These are phyloP conservation scores for Myodes glareolus DNA, from an alignment of 2,113 vertebrate species.

Conservation along the genomic window DNA sequence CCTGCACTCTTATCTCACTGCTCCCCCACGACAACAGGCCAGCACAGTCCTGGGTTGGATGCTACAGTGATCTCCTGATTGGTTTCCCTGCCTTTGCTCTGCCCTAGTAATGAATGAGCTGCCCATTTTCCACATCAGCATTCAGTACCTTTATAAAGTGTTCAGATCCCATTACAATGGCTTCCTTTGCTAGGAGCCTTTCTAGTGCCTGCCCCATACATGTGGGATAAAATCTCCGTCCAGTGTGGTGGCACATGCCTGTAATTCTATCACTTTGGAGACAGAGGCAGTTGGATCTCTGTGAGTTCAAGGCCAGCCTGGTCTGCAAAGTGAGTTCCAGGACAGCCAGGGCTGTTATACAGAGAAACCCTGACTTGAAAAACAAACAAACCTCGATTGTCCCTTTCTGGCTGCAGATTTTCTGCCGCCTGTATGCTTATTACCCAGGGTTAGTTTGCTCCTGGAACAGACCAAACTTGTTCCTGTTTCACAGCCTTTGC, in stretches of 20 bases:
- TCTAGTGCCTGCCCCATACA: background rate
- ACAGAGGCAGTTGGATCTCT: too few species aligned
- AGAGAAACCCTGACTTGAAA: too few species aligned
- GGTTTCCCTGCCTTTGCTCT: background rate
- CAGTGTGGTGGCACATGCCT: too few species aligned
- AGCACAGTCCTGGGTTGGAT: background rate
- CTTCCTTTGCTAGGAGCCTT: conserved; percentile 1
- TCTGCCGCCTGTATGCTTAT: background rate
- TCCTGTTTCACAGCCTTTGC: background rate
- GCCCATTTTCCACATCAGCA: background rate
- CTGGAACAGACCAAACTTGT: background rate
- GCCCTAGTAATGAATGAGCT: background rate
- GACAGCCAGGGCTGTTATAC: too few species aligned
- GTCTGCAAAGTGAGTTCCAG: too few species aligned
- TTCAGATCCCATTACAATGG: background rate
- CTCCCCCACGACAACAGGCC: background rate
- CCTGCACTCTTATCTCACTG: background rate
- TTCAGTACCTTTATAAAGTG: background rate
- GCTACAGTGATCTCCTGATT: background rate
- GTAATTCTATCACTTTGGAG: too few species aligned
- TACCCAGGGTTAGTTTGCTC: background rate
- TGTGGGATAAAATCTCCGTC: background rate
- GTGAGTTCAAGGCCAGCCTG: too few species aligned
- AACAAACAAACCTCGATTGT: background rate
- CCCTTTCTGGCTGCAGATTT: background rate